Conservation (phyloP, 1,140 invertebrate species). For the Eufriesea mexicana region DNA sequence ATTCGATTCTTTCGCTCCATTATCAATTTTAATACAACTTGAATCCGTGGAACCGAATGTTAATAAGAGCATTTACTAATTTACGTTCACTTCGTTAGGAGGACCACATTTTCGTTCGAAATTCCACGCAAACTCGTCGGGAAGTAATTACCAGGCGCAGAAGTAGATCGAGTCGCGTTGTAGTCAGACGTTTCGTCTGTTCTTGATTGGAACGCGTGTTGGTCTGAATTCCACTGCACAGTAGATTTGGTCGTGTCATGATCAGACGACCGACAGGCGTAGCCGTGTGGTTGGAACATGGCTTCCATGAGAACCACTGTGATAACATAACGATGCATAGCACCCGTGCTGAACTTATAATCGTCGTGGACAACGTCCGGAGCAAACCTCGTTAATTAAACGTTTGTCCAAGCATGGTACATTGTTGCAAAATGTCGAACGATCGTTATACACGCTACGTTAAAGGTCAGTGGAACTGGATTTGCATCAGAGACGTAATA, state of each 20-base stretch:
- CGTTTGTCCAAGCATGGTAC: neutral
- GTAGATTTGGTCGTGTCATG: neutral
- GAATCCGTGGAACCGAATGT: too few relatives aligned
- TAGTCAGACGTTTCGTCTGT: neutral
- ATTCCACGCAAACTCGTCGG: too few relatives aligned
- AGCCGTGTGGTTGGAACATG: neutral
- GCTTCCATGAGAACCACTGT: neutral
- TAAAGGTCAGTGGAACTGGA: constrained; percentile 43
- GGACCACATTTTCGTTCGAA: neutral
- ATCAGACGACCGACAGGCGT: neutral
- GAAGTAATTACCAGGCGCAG: neutral
- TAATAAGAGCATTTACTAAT: neutral
- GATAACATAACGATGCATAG: neutral
- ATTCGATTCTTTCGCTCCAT: too few relatives aligned
- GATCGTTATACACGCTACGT: neutral
- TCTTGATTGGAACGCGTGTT: neutral
- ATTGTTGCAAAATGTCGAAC: constrained; percentile 28
- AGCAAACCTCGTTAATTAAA: neutral
- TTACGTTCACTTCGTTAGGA: neutral
- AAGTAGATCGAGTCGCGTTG: constrained; percentile 14
- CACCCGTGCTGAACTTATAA: neutral
- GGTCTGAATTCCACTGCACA: neutral
- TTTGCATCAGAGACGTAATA: constrained; percentile 54
- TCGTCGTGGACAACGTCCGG: neutral
- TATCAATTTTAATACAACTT: too few relatives aligned